Evolutionary conservation across 2,888 invertebrate genomes (phyloP).

Genomic region (Calliscelio sp.): DNA sequence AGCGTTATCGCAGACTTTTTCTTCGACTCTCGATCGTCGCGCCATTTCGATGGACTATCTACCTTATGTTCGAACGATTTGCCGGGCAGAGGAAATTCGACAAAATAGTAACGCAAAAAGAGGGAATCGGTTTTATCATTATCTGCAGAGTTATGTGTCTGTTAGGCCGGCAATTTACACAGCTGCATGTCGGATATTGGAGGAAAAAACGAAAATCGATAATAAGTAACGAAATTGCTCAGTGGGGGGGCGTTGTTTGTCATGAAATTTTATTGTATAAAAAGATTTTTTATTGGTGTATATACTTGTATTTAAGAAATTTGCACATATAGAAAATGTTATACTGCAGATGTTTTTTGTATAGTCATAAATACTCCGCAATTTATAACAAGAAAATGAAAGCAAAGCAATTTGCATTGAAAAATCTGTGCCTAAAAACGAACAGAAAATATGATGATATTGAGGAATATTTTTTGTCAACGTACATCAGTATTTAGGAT

Average conservation of each 20-base stretch:
- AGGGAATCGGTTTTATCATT: constrained; percentile 92
- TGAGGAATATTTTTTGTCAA: too few species aligned
- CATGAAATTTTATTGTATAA: constrained; percentile 19
- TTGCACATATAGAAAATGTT: background rate
- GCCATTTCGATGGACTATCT: constrained; percentile 90
- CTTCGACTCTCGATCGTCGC: constrained; percentile 86
- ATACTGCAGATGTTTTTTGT: background rate
- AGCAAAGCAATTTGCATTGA: constrained; percentile 21
- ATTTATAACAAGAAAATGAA: background rate
- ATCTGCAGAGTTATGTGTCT: constrained; percentile 88
- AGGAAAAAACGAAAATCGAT: constrained; percentile 26
- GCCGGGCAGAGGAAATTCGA: constrained; percentile 89
- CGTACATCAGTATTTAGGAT: too few species aligned
- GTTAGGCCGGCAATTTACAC: constrained; percentile 77
- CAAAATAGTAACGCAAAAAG: constrained; percentile 88
- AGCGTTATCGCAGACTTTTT: constrained; percentile 87
- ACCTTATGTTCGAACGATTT: constrained; percentile 89
- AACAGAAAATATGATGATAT: too few species aligned
- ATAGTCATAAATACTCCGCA: constrained; percentile 22
- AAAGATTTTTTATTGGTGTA: background rate
- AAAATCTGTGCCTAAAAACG: too few species aligned
- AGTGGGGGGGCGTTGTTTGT: background rate
- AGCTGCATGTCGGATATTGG: constrained; percentile 78
- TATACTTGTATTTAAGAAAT: background rate
- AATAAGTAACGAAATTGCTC: too few species aligned